Conservation (phyloP, 2,113 vertebrate genomes). For the Aplodontia rufa region DNA sequence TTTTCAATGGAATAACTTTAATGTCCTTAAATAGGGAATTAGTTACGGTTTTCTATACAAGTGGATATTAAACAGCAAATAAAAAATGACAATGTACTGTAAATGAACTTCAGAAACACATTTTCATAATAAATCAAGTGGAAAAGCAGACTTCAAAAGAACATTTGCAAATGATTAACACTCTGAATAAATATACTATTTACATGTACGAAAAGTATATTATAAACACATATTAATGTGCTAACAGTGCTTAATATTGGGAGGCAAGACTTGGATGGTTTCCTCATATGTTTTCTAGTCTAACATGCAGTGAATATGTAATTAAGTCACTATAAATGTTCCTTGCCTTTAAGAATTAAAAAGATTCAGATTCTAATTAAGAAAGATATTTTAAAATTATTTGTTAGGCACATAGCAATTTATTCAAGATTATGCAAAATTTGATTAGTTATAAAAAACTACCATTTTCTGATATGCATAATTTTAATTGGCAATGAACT, state of each 20-base stretch:
- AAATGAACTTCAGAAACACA: background rate
- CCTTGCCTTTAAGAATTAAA: constrained; percentile 3
- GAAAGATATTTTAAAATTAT: background rate
- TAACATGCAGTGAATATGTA: background rate
- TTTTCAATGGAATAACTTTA: background rate
- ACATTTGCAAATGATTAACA: background rate
- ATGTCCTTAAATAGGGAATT: background rate
- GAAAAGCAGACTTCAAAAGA: background rate
- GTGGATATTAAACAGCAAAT: background rate
- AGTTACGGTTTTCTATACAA: background rate
- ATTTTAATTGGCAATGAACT: constrained; percentile 15
- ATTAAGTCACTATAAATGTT: background rate
- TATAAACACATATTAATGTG: background rate
- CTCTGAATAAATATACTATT: background rate
- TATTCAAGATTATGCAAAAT: background rate
- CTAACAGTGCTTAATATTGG: background rate
- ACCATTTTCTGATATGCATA: background rate
- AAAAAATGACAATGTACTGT: background rate
- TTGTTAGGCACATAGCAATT: background rate
- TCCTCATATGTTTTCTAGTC: background rate
- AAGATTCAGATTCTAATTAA: background rate
- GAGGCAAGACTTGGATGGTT: background rate
- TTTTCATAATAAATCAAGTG: background rate
- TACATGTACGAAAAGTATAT: background rate
- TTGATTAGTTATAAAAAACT: background rate